Evolutionary conservation across 2,888 invertebrate genomes (phyloP), one percentile per base, ranked within the genome.

Genomic region (Ophion obscuratus): DNA sequence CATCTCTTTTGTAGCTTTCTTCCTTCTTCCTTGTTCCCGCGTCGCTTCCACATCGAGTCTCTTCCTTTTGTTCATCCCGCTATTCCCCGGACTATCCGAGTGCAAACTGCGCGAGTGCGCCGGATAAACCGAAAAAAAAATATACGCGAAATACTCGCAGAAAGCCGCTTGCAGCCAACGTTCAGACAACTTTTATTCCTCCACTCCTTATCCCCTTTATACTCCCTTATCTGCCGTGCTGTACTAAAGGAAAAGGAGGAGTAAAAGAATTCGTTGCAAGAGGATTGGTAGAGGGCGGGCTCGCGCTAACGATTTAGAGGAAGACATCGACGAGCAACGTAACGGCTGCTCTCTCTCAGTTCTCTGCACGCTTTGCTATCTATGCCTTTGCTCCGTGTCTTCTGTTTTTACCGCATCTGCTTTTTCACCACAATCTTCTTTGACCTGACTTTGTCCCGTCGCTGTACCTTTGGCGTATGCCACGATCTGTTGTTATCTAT

Each of bases 131-230:
- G 17, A 75, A 88, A 88, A 89, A 90, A 92, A 91, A 91, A 90
- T 88, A 89, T 86, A 88, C 86, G 82, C 89, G 80, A 74, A 88
- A 89, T 88, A 88, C 88, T 88, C 88, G 89, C 88, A 81, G 88
- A 88, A 88, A 88, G 87, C 85, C 88, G 81, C 82, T 84, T 87
- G 84, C 81, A 75, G 81, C 85, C 75, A 80, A 44, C 79, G 81
- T 84, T 70, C 89, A 84, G 89, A 85, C 91, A 91, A 91, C 90
- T 91, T 91, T 92, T 92, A 90, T 92, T 91, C 88, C 83, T 83
- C 79, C 88, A 27, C 57, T 74, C 68, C 83, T 88, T 91, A 91
- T 90, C 91, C 86, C 20, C 27, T 66, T 61, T 61, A 74, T 68
- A 67, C 81, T 68, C 68, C 71, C 78, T 81, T 84, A 86, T 84